Conservation (phyloP, 2,797 vertebrate species). For the Sebastes iracundus region DNA sequence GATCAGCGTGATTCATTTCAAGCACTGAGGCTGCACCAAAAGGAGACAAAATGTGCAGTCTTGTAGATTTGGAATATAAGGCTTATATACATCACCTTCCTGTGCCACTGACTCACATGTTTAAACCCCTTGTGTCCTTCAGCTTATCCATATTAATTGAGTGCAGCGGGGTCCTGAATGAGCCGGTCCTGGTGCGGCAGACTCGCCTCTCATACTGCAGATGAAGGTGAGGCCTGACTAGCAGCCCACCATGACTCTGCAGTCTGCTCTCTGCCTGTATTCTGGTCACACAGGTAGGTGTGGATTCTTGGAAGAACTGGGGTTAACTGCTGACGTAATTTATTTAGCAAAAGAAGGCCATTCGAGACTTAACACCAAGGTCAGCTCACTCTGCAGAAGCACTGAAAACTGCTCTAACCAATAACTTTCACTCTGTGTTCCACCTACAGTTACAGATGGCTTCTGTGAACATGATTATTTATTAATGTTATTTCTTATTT, state of each 20-base stretch:
- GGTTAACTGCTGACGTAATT: constrained; percentile 14
- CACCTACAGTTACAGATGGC: neutral
- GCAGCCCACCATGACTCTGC: constrained; percentile 64
- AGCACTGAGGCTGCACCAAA: constrained; percentile 27
- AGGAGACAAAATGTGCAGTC: constrained; percentile 4
- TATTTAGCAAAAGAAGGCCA: constrained; percentile 14
- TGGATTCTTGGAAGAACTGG: constrained; percentile 11
- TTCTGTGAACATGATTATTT: neutral
- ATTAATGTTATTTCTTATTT: constrained; percentile 22
- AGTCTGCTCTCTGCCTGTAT: constrained; percentile 47
- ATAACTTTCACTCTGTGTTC: neutral
- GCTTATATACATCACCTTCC: constrained; percentile 29
- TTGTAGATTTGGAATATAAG: constrained; percentile 3
- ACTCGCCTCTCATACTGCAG: constrained; percentile 45
- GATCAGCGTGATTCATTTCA: constrained; percentile 48
- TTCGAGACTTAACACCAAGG: constrained; percentile 29
- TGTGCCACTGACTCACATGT: constrained; percentile 45
- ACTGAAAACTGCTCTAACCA: neutral
- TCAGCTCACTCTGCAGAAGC: neutral
- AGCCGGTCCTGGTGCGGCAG: constrained; percentile 32
- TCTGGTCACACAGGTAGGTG: constrained; percentile 42
- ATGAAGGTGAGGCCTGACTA: constrained; percentile 46
- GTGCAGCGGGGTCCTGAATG: constrained; percentile 42
- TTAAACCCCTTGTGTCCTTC: constrained; percentile 20
- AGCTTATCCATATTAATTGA: constrained; percentile 48